Evolutionary conservation across 2,888 invertebrate species (phyloP).

Genomic region (Temnothorax unifasciatus): DNA sequence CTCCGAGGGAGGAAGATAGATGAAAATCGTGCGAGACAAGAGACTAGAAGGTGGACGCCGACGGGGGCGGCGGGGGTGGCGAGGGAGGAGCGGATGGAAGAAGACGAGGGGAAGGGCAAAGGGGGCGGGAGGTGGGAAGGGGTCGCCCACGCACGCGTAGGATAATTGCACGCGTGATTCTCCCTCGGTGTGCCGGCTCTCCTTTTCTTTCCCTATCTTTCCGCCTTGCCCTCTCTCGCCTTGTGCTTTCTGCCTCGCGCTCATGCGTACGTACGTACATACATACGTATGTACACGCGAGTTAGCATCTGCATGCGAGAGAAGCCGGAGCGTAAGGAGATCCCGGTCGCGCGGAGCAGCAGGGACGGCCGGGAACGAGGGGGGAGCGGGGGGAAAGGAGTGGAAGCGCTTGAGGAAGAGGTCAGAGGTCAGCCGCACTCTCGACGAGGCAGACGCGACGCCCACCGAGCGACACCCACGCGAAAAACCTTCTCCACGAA

Average conservation of each 20-base stretch:
- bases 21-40: slow-evolving; percentile 65
- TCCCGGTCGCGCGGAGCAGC: slow-evolving; percentile 72
- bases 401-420: slow-evolving; percentile 77
- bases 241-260: slow-evolving; percentile 65
- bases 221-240: slow-evolving; percentile 58
- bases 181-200: slow-evolving; percentile 69
- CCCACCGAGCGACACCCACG: slow-evolving; percentile 86
- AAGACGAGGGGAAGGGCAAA: slow-evolving; percentile 71
- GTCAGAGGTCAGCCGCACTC: slow-evolving; percentile 85
- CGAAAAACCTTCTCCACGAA: slow-evolving; percentile 80
- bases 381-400: slow-evolving; percentile 71
- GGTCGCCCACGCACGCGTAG: slow-evolving; percentile 86
- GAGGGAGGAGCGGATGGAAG: slow-evolving; percentile 65
- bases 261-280: slow-evolving; percentile 71
- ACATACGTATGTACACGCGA: slow-evolving; percentile 72
- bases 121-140: slow-evolving; percentile 81
- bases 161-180: slow-evolving; percentile 85
- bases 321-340: slow-evolving; percentile 67
- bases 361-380: slow-evolving; percentile 81
- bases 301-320: slow-evolving; percentile 81
- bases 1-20: slow-evolving; percentile 63
- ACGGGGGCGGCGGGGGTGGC: slow-evolving; percentile 63
- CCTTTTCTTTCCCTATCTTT: slow-evolving; percentile 61
- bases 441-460: slow-evolving; percentile 85
- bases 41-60: slow-evolving; percentile 58